A percentile compares a stretch with the other conserved stretches of the same genome.
phyloP scores from a whole-genome alignment of 2,888 invertebrate genomes.

The Drosophila buzzatii region DNA sequence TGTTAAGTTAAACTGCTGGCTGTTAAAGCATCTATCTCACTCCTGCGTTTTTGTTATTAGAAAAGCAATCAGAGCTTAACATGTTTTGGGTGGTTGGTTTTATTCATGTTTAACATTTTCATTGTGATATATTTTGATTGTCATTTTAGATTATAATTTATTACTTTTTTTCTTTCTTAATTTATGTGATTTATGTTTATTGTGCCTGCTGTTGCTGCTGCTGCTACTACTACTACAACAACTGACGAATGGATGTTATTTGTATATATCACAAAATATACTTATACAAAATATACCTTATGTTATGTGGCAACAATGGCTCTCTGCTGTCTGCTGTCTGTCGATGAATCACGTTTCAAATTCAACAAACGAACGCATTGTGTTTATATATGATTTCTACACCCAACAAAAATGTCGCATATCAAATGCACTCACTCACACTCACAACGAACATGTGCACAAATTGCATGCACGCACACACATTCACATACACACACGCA shows the following conservation, averaged over 20 bases:
- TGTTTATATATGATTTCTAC: conserved; percentile 50
- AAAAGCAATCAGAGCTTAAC: conserved; percentile 1
- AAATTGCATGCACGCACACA: conserved; percentile 30
- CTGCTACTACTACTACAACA: conserved; percentile 41
- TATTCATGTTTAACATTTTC: conserved; percentile 13
- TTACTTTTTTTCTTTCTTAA: conserved; percentile 59
- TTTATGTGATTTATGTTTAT: conserved; percentile 74
- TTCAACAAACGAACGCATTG: conserved; percentile 53
- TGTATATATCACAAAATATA: conserved; percentile 24
- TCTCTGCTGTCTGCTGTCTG: conserved; percentile 53
- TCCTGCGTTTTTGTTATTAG: conserved; percentile 2
- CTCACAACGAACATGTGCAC: conserved; percentile 11
- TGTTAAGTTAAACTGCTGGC: neutral
- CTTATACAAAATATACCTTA: conserved; percentile 10
- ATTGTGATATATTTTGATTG: conserved; percentile 46
- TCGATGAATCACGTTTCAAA: conserved; percentile 60
- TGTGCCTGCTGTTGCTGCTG: conserved; percentile 63
- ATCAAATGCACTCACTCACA: conserved; percentile 30
- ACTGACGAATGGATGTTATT: conserved; percentile 56
- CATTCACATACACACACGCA: neutral
- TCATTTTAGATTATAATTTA: conserved; percentile 59
- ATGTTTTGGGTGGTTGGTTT: conserved; percentile 24
- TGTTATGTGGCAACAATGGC: conserved; percentile 22
- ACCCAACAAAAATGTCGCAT: conserved; percentile 35
- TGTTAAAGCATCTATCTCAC: neutral